Evolutionary conservation across 2,888 invertebrate genomes (phyloP).

Genomic region (Zootermopsis nevadensis): DNA sequence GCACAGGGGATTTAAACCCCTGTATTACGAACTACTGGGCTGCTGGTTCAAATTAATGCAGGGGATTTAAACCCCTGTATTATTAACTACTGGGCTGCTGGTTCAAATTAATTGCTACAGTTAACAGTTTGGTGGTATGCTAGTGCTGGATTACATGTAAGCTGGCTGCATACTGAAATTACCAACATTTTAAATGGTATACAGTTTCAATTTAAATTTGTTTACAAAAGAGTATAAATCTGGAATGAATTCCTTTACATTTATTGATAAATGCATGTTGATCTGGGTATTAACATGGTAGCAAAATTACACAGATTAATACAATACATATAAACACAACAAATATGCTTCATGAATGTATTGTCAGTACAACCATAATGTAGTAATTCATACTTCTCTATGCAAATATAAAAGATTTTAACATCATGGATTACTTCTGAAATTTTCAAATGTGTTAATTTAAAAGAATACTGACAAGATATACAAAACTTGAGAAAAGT

Average conservation of each 20-base stretch:
- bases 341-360: conserved; percentile 4
- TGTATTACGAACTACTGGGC: too few species aligned
- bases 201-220: too few species aligned
- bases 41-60: too few species aligned
- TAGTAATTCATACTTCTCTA: background rate
- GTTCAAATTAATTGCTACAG: too few species aligned
- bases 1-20: too few species aligned
- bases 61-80: too few species aligned
- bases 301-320: background rate
- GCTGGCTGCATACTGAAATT: too few species aligned
- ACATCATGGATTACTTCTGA: background rate
- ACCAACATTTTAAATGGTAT: too few species aligned
- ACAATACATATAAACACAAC: background rate
- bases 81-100: too few species aligned
- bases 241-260: background rate
- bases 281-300: background rate
- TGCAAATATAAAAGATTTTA: background rate
- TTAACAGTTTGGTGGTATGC: too few species aligned
- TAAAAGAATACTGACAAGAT: conserved; percentile 12
- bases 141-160: too few species aligned
- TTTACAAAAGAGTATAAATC: background rate
- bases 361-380: background rate
- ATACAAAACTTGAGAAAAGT: background rate
- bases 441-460: background rate
- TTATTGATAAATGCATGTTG: background rate